Base-by-base conservation (phyloP, 2,888 invertebrate species). In the Pardosa pseudoannulata region DNA sequence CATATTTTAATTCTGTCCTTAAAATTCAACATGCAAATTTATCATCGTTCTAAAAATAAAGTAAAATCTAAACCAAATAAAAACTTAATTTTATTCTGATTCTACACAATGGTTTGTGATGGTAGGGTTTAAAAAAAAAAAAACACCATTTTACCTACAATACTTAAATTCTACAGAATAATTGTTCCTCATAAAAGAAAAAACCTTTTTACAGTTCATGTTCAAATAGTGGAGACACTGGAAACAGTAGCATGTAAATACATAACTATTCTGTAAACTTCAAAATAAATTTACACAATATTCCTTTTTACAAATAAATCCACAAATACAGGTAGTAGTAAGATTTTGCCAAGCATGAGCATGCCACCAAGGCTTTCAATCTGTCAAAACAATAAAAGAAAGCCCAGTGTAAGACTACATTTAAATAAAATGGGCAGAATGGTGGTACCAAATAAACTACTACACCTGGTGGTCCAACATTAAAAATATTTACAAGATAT, bases 391-490 rank as follows among this genome's bases (percentile, higher is more conserved):
- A 56, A 36, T 36, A 23, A 56, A 56, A 56, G 23, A 56, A 56
- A n/a, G 19, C 28, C 6, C 7, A 28, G 65, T 29, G 29, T 13
- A 29, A 41, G n/a, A 28, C 28, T 16, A 41, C 27, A 28, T n/a
- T 65, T 28, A 31, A 65, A 65, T 29, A 16, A 65, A 23, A 27
- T 27, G 41, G 41, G 27, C n/a, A 67, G 1, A 70, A 70, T 70
- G 41, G 28, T 36, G 36, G 16, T 39, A 41, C n/a, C 19, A 28
- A 19, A 28, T 23, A 16, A 41, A 41, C 27, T 70, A 70, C 70
- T 70, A 70, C 70, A 70, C 41, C 70, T 70, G 27, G 70, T 70
- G 70, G 70, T 70, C 70, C 70, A 70, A 70, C 28, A 41, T 41
- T 28, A 41, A 68, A n/a, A 19, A 70, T 70, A 70, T 70, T 41